Evolutionary conservation across 2,113 vertebrate species (phyloP).

Genomic region (Caranx ignobilis): DNA sequence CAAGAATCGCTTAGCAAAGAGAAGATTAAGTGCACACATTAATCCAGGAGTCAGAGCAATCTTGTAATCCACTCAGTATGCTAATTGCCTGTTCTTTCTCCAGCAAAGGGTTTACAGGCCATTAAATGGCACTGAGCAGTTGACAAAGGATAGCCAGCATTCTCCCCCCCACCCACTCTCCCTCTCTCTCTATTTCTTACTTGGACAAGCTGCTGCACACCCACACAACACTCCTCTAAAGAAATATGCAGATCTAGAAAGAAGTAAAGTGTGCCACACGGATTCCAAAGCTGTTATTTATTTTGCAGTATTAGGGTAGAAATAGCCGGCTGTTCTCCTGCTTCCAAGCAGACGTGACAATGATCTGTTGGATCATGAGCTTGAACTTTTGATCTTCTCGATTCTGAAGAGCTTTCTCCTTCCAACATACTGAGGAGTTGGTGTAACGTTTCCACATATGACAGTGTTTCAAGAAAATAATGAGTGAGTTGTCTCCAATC

Average conservation of each 20-base stretch:
- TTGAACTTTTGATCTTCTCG: constrained; percentile 30
- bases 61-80: constrained; percentile 85
- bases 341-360: constrained; percentile 9
- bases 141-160: constrained; percentile 79
- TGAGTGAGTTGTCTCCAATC: constrained; percentile 58
- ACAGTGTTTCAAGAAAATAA: constrained; percentile 59
- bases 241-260: constrained; percentile 38
- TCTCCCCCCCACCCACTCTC: constrained; percentile 58
- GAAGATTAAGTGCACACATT: constrained; percentile 85
- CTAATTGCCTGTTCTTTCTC: constrained; percentile 84
- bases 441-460: constrained; percentile 36
- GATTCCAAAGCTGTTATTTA: constrained; percentile 43
- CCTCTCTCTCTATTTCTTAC: constrained; percentile 63
- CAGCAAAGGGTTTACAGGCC: constrained; percentile 80
- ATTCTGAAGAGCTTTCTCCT: constrained; percentile 9
- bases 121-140: constrained; percentile 83
- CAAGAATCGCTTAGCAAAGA: constrained; percentile 79
- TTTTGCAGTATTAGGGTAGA: constrained; percentile 19
- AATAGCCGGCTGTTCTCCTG: constrained; percentile 5
- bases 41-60: constrained; percentile 83
- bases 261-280: not conserved
- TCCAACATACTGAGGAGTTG: not conserved
- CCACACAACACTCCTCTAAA: constrained; percentile 51
- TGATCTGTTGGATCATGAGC: constrained; percentile 5
- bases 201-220: constrained; percentile 65